Evolutionary conservation across 2,888 invertebrate species (phyloP).

Genomic region (Pandemis corylana): DNA sequence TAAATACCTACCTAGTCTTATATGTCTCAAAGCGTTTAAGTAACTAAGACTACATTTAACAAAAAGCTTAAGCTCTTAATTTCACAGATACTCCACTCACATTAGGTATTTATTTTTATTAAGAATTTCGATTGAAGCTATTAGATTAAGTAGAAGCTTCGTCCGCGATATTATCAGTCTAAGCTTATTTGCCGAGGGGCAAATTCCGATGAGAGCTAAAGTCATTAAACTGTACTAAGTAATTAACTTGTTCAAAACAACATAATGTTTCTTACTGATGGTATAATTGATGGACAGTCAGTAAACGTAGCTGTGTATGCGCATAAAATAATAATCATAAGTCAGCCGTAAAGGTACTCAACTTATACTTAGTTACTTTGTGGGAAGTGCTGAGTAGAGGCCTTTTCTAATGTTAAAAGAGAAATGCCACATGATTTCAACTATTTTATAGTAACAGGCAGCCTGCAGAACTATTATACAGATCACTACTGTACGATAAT

Average conservation of each 20-base stretch:
- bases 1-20: too few relatives aligned
- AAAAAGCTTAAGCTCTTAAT: too few relatives aligned
- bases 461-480: too few relatives aligned
- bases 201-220: conserved; percentile 30
- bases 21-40: too few relatives aligned
- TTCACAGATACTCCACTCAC: too few relatives aligned
- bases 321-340: conserved; percentile 1
- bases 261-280: not conserved
- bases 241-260: not conserved
- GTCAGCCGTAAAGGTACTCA: not conserved
- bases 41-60: too few relatives aligned
- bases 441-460: too few relatives aligned
- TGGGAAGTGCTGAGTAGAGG: not conserved
- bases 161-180: conserved; percentile 16
- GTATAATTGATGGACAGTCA: not conserved
- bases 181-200: conserved; percentile 26
- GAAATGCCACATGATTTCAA: too few relatives aligned
- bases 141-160: not conserved
- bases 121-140: too few relatives aligned
- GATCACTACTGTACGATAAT: too few relatives aligned
- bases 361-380: not conserved
- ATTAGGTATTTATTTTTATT: too few relatives aligned
- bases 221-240: conserved; percentile 13
- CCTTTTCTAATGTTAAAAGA: not conserved
- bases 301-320: not conserved